These are phyloP conservation scores for Harmothoe impar DNA, from an alignment of 2,888 invertebrate genomes.

Conservation along the genomic window DNA sequence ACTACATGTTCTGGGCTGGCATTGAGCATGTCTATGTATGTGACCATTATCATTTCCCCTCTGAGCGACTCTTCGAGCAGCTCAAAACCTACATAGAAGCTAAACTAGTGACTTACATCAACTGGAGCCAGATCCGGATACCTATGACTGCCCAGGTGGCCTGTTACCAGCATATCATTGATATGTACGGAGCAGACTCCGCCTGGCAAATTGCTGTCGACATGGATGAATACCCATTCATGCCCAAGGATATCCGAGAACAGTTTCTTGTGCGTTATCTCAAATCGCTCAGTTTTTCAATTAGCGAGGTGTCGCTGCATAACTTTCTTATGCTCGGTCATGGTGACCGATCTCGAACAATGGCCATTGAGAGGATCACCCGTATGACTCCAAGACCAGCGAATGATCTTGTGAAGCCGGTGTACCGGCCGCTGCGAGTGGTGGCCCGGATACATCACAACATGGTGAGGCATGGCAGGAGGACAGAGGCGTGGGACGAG, in stretches of 20 bases:
- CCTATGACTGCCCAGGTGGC: conserved; percentile 71
- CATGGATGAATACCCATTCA: conserved; percentile 74
- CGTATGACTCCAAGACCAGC: conserved; percentile 69
- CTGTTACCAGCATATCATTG: conserved; percentile 71
- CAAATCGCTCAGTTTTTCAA: conserved; percentile 45
- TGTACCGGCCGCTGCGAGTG: conserved; percentile 69
- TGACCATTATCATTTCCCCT: conserved; percentile 66
- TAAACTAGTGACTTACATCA: conserved; percentile 68
- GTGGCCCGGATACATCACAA: conserved; percentile 66
- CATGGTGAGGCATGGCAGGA: conserved; percentile 64
- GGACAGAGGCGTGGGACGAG: conserved; percentile 60
- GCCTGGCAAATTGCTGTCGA: conserved; percentile 72
- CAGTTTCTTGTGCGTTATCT: conserved; percentile 70
- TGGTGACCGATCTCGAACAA: conserved; percentile 69
- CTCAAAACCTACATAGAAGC: conserved; percentile 64
- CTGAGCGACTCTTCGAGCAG: conserved; percentile 63
- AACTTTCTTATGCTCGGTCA: conserved; percentile 73
- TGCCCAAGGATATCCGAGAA: conserved; percentile 67
- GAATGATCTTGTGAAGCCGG: conserved; percentile 71
- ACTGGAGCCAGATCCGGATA: conserved; percentile 65
- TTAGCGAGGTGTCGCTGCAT: conserved; percentile 68
- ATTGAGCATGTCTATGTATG: conserved; percentile 69
- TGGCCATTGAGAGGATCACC: conserved; percentile 71
- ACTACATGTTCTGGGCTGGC: conserved; percentile 68
- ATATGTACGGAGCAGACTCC: conserved; percentile 63